Conservation (phyloP, 1,140 invertebrate species). For the Saccostrea glomerata region DNA sequence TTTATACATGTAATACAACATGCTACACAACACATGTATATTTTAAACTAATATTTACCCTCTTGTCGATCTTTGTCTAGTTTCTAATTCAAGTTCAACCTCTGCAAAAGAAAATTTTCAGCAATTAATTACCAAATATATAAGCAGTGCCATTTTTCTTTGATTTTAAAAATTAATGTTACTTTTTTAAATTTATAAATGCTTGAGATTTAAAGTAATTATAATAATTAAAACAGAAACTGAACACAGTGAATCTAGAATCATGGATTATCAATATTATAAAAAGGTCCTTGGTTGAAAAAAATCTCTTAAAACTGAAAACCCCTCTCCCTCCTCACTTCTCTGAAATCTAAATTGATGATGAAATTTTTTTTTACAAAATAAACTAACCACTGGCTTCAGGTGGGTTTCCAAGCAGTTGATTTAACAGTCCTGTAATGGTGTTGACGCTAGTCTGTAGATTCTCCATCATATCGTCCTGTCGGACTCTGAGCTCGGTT, state of each 20-base stretch:
- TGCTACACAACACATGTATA: not conserved
- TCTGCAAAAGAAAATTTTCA: not conserved
- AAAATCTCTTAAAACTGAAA: too few species aligned
- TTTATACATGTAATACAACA: not conserved
- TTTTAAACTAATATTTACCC: not conserved
- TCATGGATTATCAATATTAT: too few species aligned
- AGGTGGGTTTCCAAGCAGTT: not conserved
- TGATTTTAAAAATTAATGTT: too few species aligned
- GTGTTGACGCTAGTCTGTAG: not conserved
- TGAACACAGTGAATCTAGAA: too few species aligned
- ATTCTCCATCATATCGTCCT: constrained; percentile 53
- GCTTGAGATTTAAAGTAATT: too few species aligned
- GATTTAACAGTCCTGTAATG: not conserved
- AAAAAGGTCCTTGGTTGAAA: too few species aligned
- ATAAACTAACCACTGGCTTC: not conserved
- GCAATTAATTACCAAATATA: too few species aligned
- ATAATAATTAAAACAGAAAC: too few species aligned
- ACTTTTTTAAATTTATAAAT: too few species aligned
- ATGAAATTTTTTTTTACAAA: too few species aligned
- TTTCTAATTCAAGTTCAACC: not conserved
- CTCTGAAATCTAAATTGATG: not conserved
- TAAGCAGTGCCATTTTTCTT: too few species aligned
- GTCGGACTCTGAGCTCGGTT: constrained; percentile 47
- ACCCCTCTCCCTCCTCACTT: too few species aligned
- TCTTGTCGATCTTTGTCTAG: not conserved